Conservation (phyloP, 2,113 vertebrate species). For the Chaetodon auriga region DNA sequence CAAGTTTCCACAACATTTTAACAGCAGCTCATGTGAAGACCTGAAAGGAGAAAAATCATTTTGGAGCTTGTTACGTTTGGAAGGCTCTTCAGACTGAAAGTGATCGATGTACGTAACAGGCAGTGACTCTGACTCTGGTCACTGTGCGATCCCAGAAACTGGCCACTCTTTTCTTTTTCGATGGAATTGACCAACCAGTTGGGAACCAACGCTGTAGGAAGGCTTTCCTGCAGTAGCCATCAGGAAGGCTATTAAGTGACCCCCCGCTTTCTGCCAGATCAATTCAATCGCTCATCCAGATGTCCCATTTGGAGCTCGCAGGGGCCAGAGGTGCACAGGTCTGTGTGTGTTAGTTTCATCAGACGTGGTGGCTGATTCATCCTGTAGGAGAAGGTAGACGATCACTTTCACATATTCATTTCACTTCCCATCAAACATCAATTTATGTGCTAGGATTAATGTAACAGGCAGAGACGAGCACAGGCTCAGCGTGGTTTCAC, state of each 20-base stretch:
- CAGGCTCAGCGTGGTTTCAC: not conserved
- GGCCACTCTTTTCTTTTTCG: not conserved
- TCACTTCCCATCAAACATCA: not conserved
- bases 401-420: not conserved
- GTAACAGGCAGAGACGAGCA: conserved; percentile 1
- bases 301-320: not conserved
- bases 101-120: not conserved
- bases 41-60: not conserved
- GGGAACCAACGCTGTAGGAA: too few relatives aligned
- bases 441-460: not conserved
- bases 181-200: too few relatives aligned
- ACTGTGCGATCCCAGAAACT: not conserved
- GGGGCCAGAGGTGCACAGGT: not conserved
- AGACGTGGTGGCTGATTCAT: not conserved
- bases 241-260: not conserved
- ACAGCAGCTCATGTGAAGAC: too few relatives aligned
- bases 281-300: not conserved
- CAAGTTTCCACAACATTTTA: too few relatives aligned
- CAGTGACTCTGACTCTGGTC: not conserved
- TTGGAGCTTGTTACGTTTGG: not conserved
- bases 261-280: not conserved
- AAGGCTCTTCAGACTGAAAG: not conserved
- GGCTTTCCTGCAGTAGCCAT: not conserved
- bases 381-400: not conserved
- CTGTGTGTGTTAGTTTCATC: not conserved